Evolutionary conservation across 92 coral and sea anemone species (phyloP).

Genomic region (Siderastrea radians): DNA sequence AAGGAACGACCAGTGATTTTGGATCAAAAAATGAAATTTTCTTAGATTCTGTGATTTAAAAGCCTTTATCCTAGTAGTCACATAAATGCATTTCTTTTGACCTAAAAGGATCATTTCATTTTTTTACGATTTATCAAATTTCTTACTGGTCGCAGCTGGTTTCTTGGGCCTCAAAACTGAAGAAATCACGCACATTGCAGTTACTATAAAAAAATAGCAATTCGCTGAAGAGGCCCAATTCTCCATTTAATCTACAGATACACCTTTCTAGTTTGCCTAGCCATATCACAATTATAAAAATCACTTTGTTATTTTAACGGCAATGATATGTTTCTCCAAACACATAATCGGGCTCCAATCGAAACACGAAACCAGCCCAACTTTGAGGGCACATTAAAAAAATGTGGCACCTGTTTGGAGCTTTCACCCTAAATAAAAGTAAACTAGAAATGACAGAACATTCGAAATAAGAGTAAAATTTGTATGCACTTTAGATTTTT

Average conservation of each 20-base stretch:
- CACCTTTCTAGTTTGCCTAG: not conserved
- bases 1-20: slow-evolving; percentile 1
- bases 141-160: not conserved
- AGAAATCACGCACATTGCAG: not conserved
- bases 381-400: not conserved
- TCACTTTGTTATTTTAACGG: not conserved
- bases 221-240: not conserved
- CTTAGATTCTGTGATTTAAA: not conserved
- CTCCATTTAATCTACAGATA: not conserved
- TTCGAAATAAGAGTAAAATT: not conserved
- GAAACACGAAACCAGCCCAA: not conserved
- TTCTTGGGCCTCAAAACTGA: not conserved
- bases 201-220: not conserved
- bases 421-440: not conserved
- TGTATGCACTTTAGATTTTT: not conserved
- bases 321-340: not conserved
- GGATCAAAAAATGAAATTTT: not conserved
- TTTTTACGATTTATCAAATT: not conserved
- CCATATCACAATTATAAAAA: not conserved
- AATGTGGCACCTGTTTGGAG: slow-evolving; percentile 4
- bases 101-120: not conserved
- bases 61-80: not conserved
- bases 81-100: not conserved
- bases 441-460: not conserved
- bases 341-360: not conserved